Base-by-base conservation (phyloP, 2,797 vertebrate species). In the Galagoides demidoff region DNA sequence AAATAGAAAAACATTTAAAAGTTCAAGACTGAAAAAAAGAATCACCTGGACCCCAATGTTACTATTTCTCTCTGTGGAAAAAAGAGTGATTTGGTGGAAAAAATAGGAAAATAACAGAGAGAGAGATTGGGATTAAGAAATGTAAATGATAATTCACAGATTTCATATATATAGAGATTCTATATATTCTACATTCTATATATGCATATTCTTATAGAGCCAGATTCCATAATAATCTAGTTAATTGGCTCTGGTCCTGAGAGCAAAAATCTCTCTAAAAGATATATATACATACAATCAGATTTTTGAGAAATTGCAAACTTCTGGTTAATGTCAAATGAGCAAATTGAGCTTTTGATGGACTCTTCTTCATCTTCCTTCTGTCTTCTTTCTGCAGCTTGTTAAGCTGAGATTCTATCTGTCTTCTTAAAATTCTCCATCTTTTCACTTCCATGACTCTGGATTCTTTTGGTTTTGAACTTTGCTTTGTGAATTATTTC, bases 71-170 rank as follows among this genome's bases (percentile, higher is more conserved):
- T 82, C 68, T 70, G 61, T 13, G 22, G 4, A 12, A 39, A 31
- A 83, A 73, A 64, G 0, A 79, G 17, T 61, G 86, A 93, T 61
- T 45, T 83, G 45, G 7, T 14, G 13, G 5, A 39, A 37, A 79
- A 49, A 13, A 23, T 2, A 59, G 61, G 45, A 79, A 77, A 91
- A 59, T 93, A 93, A 86, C 59, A 61, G 88, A 89, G 34, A 52
- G n/a, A 85, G 45, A 71, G n/a, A 23, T 86, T 87, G 71, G 45
- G 39, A 79, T 83, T 94, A 85, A 88, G n/a, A 82, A 94, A 79
- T 59, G 12, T 49, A 78, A 71, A 73, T 92, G 31, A 89, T 73
- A 83, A 39, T 85, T 89, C 11, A 74, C 82, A 52, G 55, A 55
- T 55, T 55, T 55, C 55, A 17, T 55, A 55, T 55, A 20, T 20